A percentile compares a stretch with the other conserved stretches of the same genome.
These are phyloP conservation scores for Trochalopteron elliotii DNA, from an alignment of 2,113 vertebrate species.

Conservation along the genomic window DNA sequence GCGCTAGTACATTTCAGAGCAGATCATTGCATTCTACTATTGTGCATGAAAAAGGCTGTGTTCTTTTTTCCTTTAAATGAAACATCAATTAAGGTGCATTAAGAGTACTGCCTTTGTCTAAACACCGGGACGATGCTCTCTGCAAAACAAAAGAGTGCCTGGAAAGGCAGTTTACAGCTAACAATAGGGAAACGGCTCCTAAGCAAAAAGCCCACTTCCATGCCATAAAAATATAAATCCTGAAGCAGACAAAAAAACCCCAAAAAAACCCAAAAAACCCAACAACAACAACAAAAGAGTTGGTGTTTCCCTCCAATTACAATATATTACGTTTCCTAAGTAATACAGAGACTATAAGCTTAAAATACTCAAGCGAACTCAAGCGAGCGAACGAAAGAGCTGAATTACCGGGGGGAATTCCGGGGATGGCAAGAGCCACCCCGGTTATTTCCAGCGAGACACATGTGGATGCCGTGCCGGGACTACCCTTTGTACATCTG, in stretches of 20 bases:
- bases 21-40: neutral
- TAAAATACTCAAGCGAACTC: neutral
- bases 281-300: too few relatives aligned
- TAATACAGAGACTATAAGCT: neutral
- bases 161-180: neutral
- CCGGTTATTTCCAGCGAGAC: neutral
- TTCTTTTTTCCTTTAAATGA: neutral
- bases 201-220: neutral
- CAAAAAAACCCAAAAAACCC: too few relatives aligned
- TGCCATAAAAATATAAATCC: neutral
- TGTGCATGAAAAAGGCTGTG: fast-evolving
- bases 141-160: neutral
- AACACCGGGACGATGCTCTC: neutral
- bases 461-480: neutral
- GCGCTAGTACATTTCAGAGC: fast-evolving
- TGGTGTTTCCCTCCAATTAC: fast-evolving
- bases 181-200: neutral
- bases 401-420: neutral
- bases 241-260: neutral
- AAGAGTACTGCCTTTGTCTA: neutral
- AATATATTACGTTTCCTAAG: fast-evolving
- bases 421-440: too few relatives aligned
- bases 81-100: neutral
- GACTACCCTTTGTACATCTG: fast-evolving
- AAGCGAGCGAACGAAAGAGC: neutral